Base-by-base conservation (phyloP, 2,888 invertebrate genomes). In the Drosophila fulvimacula region DNA sequence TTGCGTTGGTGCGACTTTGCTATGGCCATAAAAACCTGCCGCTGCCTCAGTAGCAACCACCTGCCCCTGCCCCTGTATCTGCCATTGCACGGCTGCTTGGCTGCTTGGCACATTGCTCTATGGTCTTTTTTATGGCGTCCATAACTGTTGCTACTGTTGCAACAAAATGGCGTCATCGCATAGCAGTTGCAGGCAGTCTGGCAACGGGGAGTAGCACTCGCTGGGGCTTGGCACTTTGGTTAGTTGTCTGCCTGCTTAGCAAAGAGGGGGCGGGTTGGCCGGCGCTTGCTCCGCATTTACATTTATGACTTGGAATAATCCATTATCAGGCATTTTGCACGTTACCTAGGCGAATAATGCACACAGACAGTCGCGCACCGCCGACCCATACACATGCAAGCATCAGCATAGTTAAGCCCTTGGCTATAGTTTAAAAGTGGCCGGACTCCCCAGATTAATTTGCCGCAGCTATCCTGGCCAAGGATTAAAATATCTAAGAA, bases 311-410 rank as follows among this genome's bases (percentile, higher is more conserved):
- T 81, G 83, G 79, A 85, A 86, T 86, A 86, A 86, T 86, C 85
- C 85, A 86, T 86, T 86, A 86, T 86, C 85, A 86, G 82, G 81
- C 81, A 82, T 82, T 85, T 88, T 87, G 88, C 88, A 86, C 88
- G 88, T 88, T 85, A 76, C 85, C 87, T 81, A 79, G 79, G 82
- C 84, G 70, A 86, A 72, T 86, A 86, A 86, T 85, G 71, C 86
- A 73, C 67, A 51, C 68, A 71, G 49, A 63, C 34, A 58, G 49
- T 6, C 41, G 46, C 49, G 19, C 46, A 53, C 21, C 41, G 24
- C 24, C n/a, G 11, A 19, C 41, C 21, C 49, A 21, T n/a, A 32
- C 65, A 55, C 46, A 58, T 15, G 42, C 6, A 34, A 24, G 49
- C 51, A n/a, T 41, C 36, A 51, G 69, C 60, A 53, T 44, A 69